phyloP scores from a whole-genome alignment of 2,113 vertebrate genomes.

The Vulpes lagopus region DNA sequence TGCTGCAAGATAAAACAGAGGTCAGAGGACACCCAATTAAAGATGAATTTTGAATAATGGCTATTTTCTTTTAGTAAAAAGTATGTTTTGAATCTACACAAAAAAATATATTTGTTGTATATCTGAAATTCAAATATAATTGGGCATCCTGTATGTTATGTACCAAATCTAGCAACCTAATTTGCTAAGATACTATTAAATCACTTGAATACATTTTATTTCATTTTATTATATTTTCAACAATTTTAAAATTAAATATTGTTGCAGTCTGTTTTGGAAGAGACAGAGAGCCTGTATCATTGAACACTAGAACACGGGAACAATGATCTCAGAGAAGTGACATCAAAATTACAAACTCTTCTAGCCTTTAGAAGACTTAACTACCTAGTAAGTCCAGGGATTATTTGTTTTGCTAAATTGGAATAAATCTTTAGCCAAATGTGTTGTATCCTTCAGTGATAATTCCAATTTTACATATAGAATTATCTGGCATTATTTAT shows the following conservation, averaged over 20 bases:
- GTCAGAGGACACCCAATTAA: background rate
- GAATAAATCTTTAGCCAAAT: background rate
- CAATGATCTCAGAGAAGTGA: background rate
- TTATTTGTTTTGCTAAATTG: background rate
- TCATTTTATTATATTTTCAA: background rate
- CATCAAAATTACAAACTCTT: background rate
- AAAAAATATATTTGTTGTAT: slow-evolving; percentile 6
- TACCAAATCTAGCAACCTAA: background rate
- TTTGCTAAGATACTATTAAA: background rate
- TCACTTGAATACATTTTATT: background rate
- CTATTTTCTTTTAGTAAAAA: slow-evolving; percentile 4
- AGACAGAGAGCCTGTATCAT: background rate
- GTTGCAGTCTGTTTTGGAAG: background rate
- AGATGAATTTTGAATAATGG: background rate
- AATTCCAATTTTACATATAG: background rate
- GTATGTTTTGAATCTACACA: background rate
- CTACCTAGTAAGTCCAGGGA: background rate
- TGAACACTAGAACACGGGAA: background rate
- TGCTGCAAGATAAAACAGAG: background rate
- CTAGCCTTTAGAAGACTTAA: background rate
- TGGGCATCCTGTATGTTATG: background rate
- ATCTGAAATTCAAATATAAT: slow-evolving; percentile 42
- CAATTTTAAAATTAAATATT: slow-evolving; percentile 28
- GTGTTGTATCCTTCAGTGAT: background rate
- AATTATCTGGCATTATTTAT: background rate